These are phyloP conservation scores for Atherix ibis DNA, from an alignment of 2,888 invertebrate genomes.

Conservation along the genomic window DNA sequence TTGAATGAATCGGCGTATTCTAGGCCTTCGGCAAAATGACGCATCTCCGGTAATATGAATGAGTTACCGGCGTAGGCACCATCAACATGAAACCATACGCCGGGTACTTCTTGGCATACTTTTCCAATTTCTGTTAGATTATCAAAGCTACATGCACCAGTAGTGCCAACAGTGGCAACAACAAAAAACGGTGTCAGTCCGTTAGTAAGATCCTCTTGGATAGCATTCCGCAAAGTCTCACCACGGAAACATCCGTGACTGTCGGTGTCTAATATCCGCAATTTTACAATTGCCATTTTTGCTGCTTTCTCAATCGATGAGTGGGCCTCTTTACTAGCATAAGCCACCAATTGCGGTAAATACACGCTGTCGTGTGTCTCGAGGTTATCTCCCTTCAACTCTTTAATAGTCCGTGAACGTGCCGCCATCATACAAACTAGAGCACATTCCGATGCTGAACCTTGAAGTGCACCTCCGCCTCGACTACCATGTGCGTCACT, in stretches of 20 bases:
- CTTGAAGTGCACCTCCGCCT: constrained; percentile 70
- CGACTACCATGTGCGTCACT: constrained; percentile 31
- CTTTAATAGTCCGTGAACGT: constrained; percentile 50
- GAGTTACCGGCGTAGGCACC: constrained; percentile 78
- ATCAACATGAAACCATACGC: constrained; percentile 77
- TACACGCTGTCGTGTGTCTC: constrained; percentile 49
- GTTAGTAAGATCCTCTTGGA: constrained; percentile 53
- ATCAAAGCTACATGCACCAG: constrained; percentile 71
- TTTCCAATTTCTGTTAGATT: constrained; percentile 63
- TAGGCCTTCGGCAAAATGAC: constrained; percentile 44
- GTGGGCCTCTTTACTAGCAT: constrained; percentile 56
- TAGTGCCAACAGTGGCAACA: constrained; percentile 67
- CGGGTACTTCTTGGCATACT: constrained; percentile 42
- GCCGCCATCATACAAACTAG: constrained; percentile 64
- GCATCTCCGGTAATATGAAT: constrained; percentile 72
- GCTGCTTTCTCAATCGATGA: constrained; percentile 66
- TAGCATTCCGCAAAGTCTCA: constrained; percentile 42
- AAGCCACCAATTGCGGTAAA: constrained; percentile 60
- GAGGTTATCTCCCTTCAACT: constrained; percentile 38
- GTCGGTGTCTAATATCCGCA: constrained; percentile 56
- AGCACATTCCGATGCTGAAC: constrained; percentile 71
- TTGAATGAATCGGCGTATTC: constrained; percentile 74
- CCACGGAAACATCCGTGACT: constrained; percentile 49
- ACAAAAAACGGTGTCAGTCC: constrained; percentile 75
- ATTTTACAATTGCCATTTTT: constrained; percentile 56